Evolutionary conservation across 1,140 invertebrate genomes (phyloP).

Genomic region (Myzus persicae): DNA sequence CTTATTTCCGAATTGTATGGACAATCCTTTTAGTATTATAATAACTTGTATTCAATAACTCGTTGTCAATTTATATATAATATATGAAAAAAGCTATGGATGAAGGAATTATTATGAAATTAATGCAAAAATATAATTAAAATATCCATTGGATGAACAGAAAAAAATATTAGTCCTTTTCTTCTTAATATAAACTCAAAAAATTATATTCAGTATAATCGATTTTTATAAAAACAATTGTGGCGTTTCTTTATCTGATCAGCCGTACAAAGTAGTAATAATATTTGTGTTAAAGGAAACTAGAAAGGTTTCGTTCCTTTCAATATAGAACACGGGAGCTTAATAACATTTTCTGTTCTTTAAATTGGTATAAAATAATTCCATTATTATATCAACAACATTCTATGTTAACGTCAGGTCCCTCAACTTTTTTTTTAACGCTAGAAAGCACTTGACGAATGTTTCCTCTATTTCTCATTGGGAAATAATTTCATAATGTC

Average conservation of each 20-base stretch:
- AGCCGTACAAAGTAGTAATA: not conserved
- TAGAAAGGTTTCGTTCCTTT: slow-evolving; percentile 19
- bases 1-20: not conserved
- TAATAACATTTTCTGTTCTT: slow-evolving; percentile 36
- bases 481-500: not conserved
- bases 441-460: slow-evolving; percentile 19
- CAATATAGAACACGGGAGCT: not conserved
- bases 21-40: not conserved
- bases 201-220: not conserved
- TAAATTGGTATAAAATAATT: slow-evolving; percentile 51
- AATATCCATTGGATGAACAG: not conserved
- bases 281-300: not conserved
- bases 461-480: not conserved
- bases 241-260: slow-evolving; percentile 28
- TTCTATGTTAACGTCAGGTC: not conserved
- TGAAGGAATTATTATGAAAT: not conserved
- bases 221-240: slow-evolving; percentile 7
- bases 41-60: not conserved
- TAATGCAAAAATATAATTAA: not conserved
- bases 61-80: not conserved
- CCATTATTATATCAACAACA: slow-evolving; percentile 31
- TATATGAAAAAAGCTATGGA: not conserved
- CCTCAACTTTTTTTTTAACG: not conserved
- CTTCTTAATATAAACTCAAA: not conserved
- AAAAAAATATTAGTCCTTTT: not conserved